Evolutionary conservation across 1,140 invertebrate genomes (phyloP).

Genomic region (Mactra quadrangularis): DNA sequence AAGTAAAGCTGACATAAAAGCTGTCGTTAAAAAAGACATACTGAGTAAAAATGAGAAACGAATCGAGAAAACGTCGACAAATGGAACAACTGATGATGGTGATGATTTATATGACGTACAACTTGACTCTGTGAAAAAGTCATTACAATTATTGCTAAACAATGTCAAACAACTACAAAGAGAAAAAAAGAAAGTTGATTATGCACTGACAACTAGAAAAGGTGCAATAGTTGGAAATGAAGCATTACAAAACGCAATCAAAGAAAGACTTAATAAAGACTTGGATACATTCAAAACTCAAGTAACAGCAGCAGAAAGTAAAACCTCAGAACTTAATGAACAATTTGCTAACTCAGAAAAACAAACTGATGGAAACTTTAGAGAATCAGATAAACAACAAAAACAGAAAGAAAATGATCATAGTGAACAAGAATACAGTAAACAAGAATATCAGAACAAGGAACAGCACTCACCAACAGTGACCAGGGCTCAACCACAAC

Average conservation of each 20-base stretch:
- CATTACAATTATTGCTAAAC: slow-evolving; percentile 29
- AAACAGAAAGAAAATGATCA: neutral
- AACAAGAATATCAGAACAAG: neutral
- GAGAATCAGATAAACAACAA: neutral
- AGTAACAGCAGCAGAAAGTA: slow-evolving; percentile 1
- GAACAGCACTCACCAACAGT: neutral
- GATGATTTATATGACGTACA: slow-evolving; percentile 22
- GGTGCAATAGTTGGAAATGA: slow-evolving; percentile 19
- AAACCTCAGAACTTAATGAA: slow-evolving; percentile 12
- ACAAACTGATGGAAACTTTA: neutral
- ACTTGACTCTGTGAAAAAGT: slow-evolving; percentile 29
- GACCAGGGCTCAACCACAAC: no score
- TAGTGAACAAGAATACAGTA: neutral
- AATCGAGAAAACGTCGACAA: neutral
- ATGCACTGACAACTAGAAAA: slow-evolving; percentile 8
- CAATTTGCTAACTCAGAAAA: neutral
- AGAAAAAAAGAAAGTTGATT: slow-evolving; percentile 45
- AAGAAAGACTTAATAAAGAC: slow-evolving; percentile 38
- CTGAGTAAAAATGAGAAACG: neutral
- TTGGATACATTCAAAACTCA: slow-evolving; percentile 13
- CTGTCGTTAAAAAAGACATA: neutral
- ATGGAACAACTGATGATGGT: neutral
- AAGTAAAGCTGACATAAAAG: slow-evolving; percentile 11
- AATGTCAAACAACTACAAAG: slow-evolving; percentile 43
- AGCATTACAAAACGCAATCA: slow-evolving; percentile 23